Conservation (phyloP, 1,140 invertebrate genomes). For the Glossosoma conforme region DNA sequence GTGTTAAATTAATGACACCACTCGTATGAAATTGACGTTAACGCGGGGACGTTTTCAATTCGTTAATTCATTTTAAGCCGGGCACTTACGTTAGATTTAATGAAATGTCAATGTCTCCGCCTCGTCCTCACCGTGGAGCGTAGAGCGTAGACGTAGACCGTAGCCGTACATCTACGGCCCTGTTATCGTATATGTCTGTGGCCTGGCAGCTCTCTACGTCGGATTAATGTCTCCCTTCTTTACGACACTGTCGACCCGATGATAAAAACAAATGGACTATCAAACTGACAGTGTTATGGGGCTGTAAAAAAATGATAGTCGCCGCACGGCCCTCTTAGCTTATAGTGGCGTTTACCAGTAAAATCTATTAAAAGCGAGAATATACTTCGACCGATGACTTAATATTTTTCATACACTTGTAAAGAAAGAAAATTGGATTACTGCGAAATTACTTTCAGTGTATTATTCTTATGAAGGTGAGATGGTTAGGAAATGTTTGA, state of each 20-base stretch:
- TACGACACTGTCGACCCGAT: conserved; percentile 23
- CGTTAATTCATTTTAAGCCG: conserved; percentile 1
- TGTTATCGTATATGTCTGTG: conserved; percentile 7
- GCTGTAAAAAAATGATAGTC: conserved; percentile 22
- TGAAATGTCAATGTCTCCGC: conserved; percentile 10
- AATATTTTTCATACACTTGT: no score
- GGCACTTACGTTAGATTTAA: conserved; percentile 8
- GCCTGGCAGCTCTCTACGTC: background rate
- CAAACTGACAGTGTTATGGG: conserved; percentile 16
- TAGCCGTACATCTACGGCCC: conserved; percentile 1
- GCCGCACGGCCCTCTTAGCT: no score
- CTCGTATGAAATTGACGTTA: no score
- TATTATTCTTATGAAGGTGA: no score
- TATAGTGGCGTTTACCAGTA: no score
- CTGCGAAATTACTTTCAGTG: no score
- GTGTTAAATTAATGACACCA: no score
- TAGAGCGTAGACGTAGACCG: background rate
- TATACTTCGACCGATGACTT: no score
- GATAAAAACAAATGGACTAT: conserved; percentile 30
- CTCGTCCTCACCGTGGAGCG: background rate
- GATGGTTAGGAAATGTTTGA: no score
- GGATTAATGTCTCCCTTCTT: conserved; percentile 24
- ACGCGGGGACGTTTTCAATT: no score
- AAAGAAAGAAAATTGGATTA: no score
- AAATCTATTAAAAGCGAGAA: no score